phyloP scores from a whole-genome alignment of 2,888 invertebrate genomes.

The Crossocerus cetratus region DNA sequence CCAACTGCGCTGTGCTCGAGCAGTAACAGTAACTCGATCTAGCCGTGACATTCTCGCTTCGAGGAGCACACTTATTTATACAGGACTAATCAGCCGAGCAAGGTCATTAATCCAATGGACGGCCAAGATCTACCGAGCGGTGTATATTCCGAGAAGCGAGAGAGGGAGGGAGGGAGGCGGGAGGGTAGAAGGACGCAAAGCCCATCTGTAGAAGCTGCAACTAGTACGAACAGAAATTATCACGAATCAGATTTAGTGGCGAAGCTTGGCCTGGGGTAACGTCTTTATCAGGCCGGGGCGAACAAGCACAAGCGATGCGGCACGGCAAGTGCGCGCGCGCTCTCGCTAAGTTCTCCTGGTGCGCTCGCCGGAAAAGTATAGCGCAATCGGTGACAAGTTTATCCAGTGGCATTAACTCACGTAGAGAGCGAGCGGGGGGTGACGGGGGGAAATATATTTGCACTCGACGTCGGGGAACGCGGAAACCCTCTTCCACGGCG shows the following conservation, averaged over 20 bases:
- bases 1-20: too few species aligned
- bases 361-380: constrained; percentile 31
- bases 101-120: too few species aligned
- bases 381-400: constrained; percentile 30
- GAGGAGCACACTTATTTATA: too few species aligned
- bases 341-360: neutral
- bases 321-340: too few species aligned
- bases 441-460: constrained; percentile 24
- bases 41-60: too few species aligned
- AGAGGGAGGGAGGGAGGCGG: too few species aligned
- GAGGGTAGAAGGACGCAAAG: too few species aligned
- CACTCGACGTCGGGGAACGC: constrained; percentile 37
- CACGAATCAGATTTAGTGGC: constrained; percentile 4
- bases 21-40: too few species aligned
- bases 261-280: constrained; percentile 19
- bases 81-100: too few species aligned
- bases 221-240: neutral
- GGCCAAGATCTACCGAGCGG: too few species aligned
- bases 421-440: neutral
- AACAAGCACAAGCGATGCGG: constrained; percentile 2
- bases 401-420: constrained; percentile 37
- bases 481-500: constrained; percentile 30
- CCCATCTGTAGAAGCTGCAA: neutral
- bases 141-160: too few species aligned
- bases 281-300: constrained; percentile 21